Base-by-base conservation (phyloP, 92 coral and sea anemone genomes). In the Bergia sp. region DNA sequence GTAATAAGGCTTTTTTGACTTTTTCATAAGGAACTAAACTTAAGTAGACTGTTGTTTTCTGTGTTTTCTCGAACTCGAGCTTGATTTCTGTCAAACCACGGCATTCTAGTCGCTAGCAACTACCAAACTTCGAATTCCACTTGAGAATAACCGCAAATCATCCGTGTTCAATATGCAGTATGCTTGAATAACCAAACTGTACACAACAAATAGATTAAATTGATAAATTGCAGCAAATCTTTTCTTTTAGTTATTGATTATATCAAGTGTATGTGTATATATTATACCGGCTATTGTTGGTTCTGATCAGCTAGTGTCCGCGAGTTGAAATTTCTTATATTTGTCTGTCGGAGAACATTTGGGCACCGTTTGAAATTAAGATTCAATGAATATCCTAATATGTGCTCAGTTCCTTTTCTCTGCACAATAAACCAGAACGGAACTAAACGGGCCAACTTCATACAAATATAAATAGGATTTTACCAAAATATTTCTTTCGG, bases 151-250 rank as follows among this genome's bases (percentile, higher is more conserved):
- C 79, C 38, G 64, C 67, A 53, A 49, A 36, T 49, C 67, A 21
- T 71, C 23, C 79, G 15, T 29, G 76, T 38, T 69, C 87, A 84
- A 84, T 84, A 84, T 71, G 67, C 78, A 71, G 21, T 84, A 50
- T 69, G 64, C 87, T 72, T 69, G 87, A 84, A 84, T 69, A 84
- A 71, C 58, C 78, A 71, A 84, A 71, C 77, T 71, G 87, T 72
- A 84, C 79, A 84, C 87, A 84, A 84, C 79, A 73, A 84, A 71
- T 69, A 84, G 87, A 84, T 84, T 84, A 45, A 84, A 69, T 84
- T 84, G 87, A 84, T 84, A 84, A 84, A 84, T 84, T 84, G 77
- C 61, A 84, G 75, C 80, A 23, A 69, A 58, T 45, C 87, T 71
- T 84, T 84, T 84, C 78, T 69, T 84, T 72, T 71, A 44, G 79